These are phyloP conservation scores for Cephus runcator DNA, from an alignment of 2,888 invertebrate genomes.

Conservation along the genomic window DNA sequence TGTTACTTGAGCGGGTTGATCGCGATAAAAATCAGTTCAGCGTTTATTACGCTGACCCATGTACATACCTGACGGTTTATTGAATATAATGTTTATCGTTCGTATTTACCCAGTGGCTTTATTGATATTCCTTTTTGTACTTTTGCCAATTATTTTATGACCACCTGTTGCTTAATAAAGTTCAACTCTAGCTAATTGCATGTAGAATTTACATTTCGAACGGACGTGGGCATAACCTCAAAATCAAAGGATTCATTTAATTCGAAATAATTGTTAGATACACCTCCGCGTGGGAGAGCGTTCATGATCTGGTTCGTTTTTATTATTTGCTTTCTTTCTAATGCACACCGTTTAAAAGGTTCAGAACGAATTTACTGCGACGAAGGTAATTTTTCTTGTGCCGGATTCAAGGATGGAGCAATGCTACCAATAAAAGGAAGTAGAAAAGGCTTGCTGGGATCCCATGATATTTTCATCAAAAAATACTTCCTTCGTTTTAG, in stretches of 20 bases:
- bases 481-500: too few species aligned
- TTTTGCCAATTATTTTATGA: slow-evolving; percentile 27
- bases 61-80: too few species aligned
- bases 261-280: not conserved
- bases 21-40: too few species aligned
- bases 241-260: slow-evolving; percentile 22
- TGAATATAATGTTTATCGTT: too few species aligned
- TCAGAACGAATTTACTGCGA: not conserved
- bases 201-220: not conserved
- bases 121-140: too few species aligned
- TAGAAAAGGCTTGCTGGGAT: not conserved
- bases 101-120: too few species aligned
- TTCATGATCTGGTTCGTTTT: not conserved
- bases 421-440: not conserved
- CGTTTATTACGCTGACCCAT: too few species aligned
- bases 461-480: not conserved
- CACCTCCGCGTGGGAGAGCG: not conserved
- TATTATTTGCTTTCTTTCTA: not conserved
- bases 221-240: slow-evolving; percentile 3
- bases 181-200: slow-evolving; percentile 7
- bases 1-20: too few species aligned
- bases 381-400: not conserved
- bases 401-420: not conserved
- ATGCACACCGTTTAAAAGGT: not conserved
- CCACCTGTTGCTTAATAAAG: slow-evolving; percentile 32